Percentiles rank a stretch among this genome's conserved stretches.
These are phyloP conservation scores for Menidia beryllina DNA, from an alignment of 2,113 vertebrate species.

Conservation along the genomic window DNA sequence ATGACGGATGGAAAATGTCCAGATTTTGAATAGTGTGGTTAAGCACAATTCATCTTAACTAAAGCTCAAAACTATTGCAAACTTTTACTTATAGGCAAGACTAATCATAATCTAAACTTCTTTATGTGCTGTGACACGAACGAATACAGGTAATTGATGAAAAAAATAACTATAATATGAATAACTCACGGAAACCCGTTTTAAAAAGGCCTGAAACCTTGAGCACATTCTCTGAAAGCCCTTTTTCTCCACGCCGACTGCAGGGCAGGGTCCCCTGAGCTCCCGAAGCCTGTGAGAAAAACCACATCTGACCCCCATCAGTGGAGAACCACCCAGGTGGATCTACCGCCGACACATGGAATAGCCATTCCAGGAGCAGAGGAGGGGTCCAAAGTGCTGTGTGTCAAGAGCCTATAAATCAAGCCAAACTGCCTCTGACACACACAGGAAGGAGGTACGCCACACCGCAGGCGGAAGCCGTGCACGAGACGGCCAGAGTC, in stretches of 20 bases:
- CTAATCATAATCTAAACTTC: no score
- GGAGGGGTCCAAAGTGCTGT: conserved; percentile 71
- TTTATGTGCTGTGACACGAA: neutral
- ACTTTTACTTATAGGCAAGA: no score
- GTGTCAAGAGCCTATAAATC: conserved; percentile 79
- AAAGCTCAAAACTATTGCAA: neutral
- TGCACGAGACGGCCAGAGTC: conserved; percentile 63
- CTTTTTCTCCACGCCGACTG: conserved; percentile 50
- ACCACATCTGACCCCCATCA: conserved; percentile 81
- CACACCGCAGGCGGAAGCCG: conserved; percentile 72
- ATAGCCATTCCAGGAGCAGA: conserved; percentile 76
- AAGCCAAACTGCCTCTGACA: conserved; percentile 75
- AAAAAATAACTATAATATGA: neutral
- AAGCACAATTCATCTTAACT: neutral
- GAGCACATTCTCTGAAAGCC: conserved; percentile 43
- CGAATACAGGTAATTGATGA: neutral
- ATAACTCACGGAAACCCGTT: conserved; percentile 27
- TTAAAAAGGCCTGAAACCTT: conserved; percentile 25
- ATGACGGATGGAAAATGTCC: rapidly evolving
- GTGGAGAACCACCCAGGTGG: conserved; percentile 80
- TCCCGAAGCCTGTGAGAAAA: conserved; percentile 63
- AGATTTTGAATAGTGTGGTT: neutral
- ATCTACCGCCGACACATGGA: conserved; percentile 79
- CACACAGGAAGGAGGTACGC: conserved; percentile 79
- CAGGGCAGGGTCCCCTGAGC: conserved; percentile 59